Conservation (phyloP, 1,140 invertebrate genomes). For the Atta texana region DNA sequence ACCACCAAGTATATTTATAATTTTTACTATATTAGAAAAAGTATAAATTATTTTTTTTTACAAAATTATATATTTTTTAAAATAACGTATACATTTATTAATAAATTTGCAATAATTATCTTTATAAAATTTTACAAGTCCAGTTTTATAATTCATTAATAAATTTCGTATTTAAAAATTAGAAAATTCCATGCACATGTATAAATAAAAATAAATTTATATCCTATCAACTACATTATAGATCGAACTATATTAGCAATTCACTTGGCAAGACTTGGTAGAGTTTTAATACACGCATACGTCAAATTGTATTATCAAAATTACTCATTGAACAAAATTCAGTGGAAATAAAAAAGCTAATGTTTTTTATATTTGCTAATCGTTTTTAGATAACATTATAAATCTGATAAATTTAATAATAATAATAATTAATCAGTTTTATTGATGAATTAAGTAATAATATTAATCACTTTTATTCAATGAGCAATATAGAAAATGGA, state of each 20-base stretch:
- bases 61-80: conserved; percentile 7
- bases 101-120: conserved; percentile 21
- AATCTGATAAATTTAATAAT: conserved; percentile 19
- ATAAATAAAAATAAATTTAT: conserved; percentile 27
- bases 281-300: conserved; percentile 46
- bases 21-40: conserved; percentile 26
- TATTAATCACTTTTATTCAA: conserved; percentile 41
- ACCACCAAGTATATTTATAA: conserved; percentile 49
- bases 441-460: conserved; percentile 10
- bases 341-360: not conserved
- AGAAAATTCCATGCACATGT: not conserved
- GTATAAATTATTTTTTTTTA: conserved; percentile 10
- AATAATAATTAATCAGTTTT: not conserved
- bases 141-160: conserved; percentile 17
- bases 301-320: conserved; percentile 36
- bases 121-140: conserved; percentile 11
- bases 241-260: conserved; percentile 24
- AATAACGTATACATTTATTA: conserved; percentile 17
- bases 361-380: not conserved
- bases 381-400: conserved; percentile 2
- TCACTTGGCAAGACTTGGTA: conserved; percentile 46
- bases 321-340: conserved; percentile 58
- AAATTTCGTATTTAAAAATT: conserved; percentile 18
- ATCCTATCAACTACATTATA: conserved; percentile 18
- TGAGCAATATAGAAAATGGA: conserved; percentile 60